phyloP scores from a whole-genome alignment of 2,113 vertebrate genomes.

The pig (Sus scrofa) region T2T-Sscrofa CM000816.6:21166501-21167000 shows the following conservation, averaged over 20 bases:
- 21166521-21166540: not conserved
- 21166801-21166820: constrained; percentile 43
- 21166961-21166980: constrained; percentile 8
- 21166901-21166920: constrained; percentile 22
- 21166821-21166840: constrained; percentile 46
- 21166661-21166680: constrained; percentile 75
- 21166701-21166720: constrained; percentile 73
- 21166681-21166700: constrained; percentile 73
- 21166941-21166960: constrained; percentile 40
- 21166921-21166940: constrained; percentile 35
- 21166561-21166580: constrained; percentile 42
- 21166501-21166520: not conserved
- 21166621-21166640: constrained; percentile 69
- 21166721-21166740: constrained; percentile 77
- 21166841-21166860: constrained; percentile 58
- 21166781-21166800: constrained; percentile 4
- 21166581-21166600: constrained; percentile 40
- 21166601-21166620: constrained; percentile 57
- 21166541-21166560: constrained; percentile 55
- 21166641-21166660: not conserved
- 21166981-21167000: not conserved
- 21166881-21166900: not conserved
- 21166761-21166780: constrained; percentile 72
- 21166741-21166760: constrained; percentile 61
- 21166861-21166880: constrained; percentile 15